These are phyloP conservation scores for Drosophila baimaii DNA, from an alignment of 1,140 invertebrate genomes.

Conservation along the genomic window DNA sequence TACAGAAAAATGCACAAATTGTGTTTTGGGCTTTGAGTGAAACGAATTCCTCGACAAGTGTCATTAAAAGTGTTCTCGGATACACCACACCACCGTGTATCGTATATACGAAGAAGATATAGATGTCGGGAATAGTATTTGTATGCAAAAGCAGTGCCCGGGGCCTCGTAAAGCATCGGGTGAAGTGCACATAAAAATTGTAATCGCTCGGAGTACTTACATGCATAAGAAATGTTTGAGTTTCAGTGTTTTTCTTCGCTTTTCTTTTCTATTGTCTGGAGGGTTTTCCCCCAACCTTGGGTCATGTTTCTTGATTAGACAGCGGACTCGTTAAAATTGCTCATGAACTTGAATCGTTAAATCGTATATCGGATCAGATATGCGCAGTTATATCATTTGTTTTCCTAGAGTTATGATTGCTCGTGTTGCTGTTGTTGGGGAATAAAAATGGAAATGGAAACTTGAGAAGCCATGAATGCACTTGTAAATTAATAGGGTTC, in stretches of 20 bases:
- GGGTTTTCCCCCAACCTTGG: background rate
- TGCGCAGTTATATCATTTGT: constrained; percentile 21
- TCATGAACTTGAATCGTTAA: constrained; percentile 72
- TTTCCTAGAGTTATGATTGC: constrained; percentile 49
- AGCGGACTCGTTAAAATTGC: constrained; percentile 58
- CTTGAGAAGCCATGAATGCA: constrained; percentile 30
- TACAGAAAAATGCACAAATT: constrained; percentile 75
- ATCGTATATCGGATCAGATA: constrained; percentile 58
- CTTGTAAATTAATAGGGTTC: constrained; percentile 18
- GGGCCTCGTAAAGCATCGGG: constrained; percentile 64
- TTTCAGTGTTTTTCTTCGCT: constrained; percentile 10
- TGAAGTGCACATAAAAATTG: constrained; percentile 74
- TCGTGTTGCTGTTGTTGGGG: background rate
- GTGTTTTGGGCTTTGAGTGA: constrained; percentile 36
- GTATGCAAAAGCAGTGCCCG: constrained; percentile 73
- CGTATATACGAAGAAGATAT: constrained; percentile 9
- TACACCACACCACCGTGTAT: constrained; percentile 1
- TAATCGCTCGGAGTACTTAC: constrained; percentile 70
- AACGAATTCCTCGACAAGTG: constrained; percentile 61
- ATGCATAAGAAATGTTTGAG: constrained; percentile 60
- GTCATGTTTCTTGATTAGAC: constrained; percentile 52
- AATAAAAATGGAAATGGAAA: constrained; percentile 29
- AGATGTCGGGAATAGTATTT: constrained; percentile 31
- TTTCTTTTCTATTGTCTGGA: constrained; percentile 13
- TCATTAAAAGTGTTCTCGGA: constrained; percentile 65